Evolutionary conservation across 2,888 invertebrate genomes (phyloP), one percentile per base, ranked within the genome.

Genomic region (Acholoe squamosa): DNA sequence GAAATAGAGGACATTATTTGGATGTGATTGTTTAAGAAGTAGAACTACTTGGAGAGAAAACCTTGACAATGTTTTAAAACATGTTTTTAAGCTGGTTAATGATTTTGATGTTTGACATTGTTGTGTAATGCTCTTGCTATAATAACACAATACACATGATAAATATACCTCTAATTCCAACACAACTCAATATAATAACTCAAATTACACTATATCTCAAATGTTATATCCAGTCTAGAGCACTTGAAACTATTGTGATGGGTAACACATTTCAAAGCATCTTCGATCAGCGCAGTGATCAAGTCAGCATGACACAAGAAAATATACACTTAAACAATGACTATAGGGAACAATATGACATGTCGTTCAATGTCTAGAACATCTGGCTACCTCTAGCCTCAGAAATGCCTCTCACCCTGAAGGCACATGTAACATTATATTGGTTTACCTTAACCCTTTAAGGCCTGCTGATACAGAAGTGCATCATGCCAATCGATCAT

Each of bases 331-430:
- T 61, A 61, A 61, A 61, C 61, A n/a, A 61, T 7, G 1, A 61
- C 61, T 3, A 19, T 61, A 61, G 12, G 54, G 19, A 10, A 61
- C 61, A 61, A 61, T n/a, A 61, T 61, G 28, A 71, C 31, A 28
- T 71, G 28, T 71, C 25, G 28, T 71, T 71, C 71, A 71, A n/a
- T n/a, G 71, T 71, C n/a, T n/a, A n/a, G n/a, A n/a, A n/a, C n/a
- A 28, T 28, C 28, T 71, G 71, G 71, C 16, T 71, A 28, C 7
- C 71, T 71, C 71, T 5, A 0, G 7, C 31, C 7, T 28, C 71
- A 28, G 12, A 28, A 71, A 25, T 28, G 71, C 71, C 71, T 28
- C 71, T 61, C 61, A n/a, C 14, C 61, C n/a, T 14, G 71, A 71
- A 71, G 71, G 71, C 71, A 71, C 71, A 71, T 71, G 71, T 28